A percentile compares a stretch with the other conserved stretches of the same genome.
Conservation (phyloP, 2,888 invertebrate genomes). For the Cephus spinipes region DNA sequence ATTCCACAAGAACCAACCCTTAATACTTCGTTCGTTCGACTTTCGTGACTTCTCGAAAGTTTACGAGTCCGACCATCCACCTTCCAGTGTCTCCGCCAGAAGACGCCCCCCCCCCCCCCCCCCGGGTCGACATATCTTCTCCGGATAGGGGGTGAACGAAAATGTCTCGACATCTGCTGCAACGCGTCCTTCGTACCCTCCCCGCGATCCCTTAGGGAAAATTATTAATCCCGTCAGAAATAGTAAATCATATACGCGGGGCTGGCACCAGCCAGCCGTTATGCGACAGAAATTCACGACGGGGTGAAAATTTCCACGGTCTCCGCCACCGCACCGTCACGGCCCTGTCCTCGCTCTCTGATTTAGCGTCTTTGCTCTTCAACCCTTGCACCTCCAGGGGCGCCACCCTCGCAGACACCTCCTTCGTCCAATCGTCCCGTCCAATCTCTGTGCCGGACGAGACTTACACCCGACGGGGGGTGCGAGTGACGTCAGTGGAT, state of each 20-base stretch:
- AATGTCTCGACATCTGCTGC: conserved; percentile 64
- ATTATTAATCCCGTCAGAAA: conserved; percentile 63
- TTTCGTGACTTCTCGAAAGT: not conserved
- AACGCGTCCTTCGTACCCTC: conserved; percentile 25
- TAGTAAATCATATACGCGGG: conserved; percentile 55
- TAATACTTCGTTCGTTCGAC: not conserved
- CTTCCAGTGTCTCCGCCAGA: not conserved
- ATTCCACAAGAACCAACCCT: not conserved
- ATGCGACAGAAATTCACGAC: not conserved
- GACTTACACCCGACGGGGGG: not conserved
- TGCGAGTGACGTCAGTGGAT: not conserved
- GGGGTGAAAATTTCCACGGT: not conserved
- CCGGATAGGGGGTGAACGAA: conserved; percentile 32
- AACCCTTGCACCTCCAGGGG: conserved; percentile 33
- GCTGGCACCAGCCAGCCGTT: not conserved
- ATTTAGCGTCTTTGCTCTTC: conserved; percentile 54
- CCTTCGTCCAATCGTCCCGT: not conserved
- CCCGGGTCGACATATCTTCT: not conserved
- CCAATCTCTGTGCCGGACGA: conserved; percentile 31
- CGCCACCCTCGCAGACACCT: not conserved
- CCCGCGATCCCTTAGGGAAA: conserved; percentile 40
- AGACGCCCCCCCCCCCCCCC: not conserved
- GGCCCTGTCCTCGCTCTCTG: conserved; percentile 39
- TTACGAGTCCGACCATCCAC: not conserved
- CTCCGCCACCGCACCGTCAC: not conserved